Percentiles rank a stretch among this genome's conserved stretches.
phyloP scores from a whole-genome alignment of 2,888 invertebrate genomes.

The Leptinotarsa juncta region DNA sequence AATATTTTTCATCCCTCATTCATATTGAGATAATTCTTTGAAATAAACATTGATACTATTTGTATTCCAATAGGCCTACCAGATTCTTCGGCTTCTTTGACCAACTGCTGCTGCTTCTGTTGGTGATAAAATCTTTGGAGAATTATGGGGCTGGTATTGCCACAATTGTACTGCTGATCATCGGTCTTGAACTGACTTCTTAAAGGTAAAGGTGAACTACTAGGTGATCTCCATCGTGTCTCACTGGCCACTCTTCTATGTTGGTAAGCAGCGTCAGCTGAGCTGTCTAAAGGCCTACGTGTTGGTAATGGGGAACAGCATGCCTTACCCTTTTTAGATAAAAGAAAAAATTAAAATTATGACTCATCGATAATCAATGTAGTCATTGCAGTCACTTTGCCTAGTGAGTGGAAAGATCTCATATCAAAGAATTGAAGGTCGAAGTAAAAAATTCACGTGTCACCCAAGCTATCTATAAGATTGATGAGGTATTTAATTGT shows the following conservation, averaged over 20 bases:
- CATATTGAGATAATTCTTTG: neutral
- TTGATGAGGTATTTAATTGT: no score
- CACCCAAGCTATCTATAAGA: no score
- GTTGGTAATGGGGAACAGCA: slow-evolving; percentile 39
- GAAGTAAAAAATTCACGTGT: no score
- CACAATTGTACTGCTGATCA: slow-evolving; percentile 65
- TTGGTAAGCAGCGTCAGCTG: slow-evolving; percentile 45
- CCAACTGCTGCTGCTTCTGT: slow-evolving; percentile 76
- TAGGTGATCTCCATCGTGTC: slow-evolving; percentile 61
- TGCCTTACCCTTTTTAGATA: slow-evolving; percentile 15
- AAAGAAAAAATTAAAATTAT: neutral
- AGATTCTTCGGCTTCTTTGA: slow-evolving; percentile 62
- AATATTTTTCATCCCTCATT: no score
- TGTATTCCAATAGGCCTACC: slow-evolving; percentile 31
- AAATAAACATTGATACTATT: neutral
- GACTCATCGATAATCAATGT: neutral
- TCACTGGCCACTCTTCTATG: slow-evolving; percentile 55
- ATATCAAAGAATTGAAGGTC: no score
- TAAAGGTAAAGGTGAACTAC: slow-evolving; percentile 63
- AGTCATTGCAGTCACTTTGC: neutral
- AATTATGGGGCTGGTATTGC: slow-evolving; percentile 83
- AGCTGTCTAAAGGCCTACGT: slow-evolving; percentile 3
- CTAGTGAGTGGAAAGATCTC: no score
- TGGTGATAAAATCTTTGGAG: slow-evolving; percentile 83
- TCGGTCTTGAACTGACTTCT: slow-evolving; percentile 59